Conservation (phyloP, 2,888 invertebrate genomes). For the Amiota communis region DNA sequence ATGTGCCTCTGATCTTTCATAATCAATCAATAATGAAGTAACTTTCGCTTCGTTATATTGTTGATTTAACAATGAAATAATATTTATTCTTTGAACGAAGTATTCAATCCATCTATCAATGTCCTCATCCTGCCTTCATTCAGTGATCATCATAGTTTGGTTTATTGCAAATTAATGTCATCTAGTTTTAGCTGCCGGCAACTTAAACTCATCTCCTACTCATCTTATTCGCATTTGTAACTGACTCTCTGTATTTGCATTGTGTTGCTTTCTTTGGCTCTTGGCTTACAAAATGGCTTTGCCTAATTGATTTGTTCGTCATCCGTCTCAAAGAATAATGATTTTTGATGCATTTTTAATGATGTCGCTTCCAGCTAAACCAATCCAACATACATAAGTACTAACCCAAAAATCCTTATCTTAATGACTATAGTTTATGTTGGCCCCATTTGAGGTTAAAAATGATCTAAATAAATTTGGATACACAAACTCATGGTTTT, state of each 20-base stretch:
- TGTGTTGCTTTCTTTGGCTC: not conserved
- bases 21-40: not conserved
- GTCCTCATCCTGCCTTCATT: no score
- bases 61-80: slow-evolving; percentile 46
- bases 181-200: not conserved
- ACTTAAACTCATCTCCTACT: not conserved
- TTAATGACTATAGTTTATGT: no score
- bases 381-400: no score
- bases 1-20: not conserved
- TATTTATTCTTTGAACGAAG: slow-evolving; percentile 43
- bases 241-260: not conserved
- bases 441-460: no score
- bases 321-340: slow-evolving; percentile 25
- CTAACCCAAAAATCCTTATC: no score
- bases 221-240: not conserved
- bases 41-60: not conserved
- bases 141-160: not conserved
- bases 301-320: slow-evolving; percentile 48
- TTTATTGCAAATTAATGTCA: slow-evolving; percentile 2
- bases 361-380: slow-evolving; percentile 7
- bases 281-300: slow-evolving; percentile 9
- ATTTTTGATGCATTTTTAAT: slow-evolving; percentile 52
- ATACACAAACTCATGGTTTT: no score
- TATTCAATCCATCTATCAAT: slow-evolving; percentile 27
- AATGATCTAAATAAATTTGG: no score